Base-by-base conservation (phyloP, 2,113 vertebrate genomes). In the Micromys minutus region DNA sequence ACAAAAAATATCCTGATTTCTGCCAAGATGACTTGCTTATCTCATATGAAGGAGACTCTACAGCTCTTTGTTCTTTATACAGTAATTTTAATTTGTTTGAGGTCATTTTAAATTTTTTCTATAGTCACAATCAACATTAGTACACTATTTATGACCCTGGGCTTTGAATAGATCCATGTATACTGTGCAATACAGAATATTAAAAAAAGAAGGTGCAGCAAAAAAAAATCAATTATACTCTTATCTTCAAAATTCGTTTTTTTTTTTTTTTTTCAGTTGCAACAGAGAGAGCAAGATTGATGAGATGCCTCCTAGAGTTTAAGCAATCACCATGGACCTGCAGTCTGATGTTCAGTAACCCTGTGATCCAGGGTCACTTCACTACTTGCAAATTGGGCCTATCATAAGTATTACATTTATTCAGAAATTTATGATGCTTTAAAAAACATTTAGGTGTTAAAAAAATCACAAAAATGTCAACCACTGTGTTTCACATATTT, bases 81-180 rank as follows among this genome's bases (percentile, higher is more conserved):
- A 13, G 80, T 87, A 90, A 88, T 71, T 88, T 7, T 86, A 93
- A 85, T 87, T 79, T 81, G 71, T 59, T 80, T 69, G 61, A 79
- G 72, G 19, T 89, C 47, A n/a, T 47, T 77, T 94, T 39, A 92
- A 91, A 71, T 39, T 79, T 90, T 90, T 45, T 42, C 93, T 42
- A 16, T 0, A 77, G 19, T 4, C 52, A 47, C 0, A 86, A 21
- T 89, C 36, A 92, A 75, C 0, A 74, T 79, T 72, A n/a, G 50
- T 74, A 89, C 2, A 83, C 8, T 57, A 1, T 77, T 92, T 50
- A 42, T 26, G 36, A 31, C 1, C 4, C 1, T 79, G 26, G 69
- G 0, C 26, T 91, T 93, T 95, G 67, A 26, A 91, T 57, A 36
- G 57, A 81, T 24, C 81, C 24, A 6, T 39, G 67, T 57, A 24